Conservation (phyloP, 2,888 invertebrate species). For the Listrodromus nycthemerus region DNA sequence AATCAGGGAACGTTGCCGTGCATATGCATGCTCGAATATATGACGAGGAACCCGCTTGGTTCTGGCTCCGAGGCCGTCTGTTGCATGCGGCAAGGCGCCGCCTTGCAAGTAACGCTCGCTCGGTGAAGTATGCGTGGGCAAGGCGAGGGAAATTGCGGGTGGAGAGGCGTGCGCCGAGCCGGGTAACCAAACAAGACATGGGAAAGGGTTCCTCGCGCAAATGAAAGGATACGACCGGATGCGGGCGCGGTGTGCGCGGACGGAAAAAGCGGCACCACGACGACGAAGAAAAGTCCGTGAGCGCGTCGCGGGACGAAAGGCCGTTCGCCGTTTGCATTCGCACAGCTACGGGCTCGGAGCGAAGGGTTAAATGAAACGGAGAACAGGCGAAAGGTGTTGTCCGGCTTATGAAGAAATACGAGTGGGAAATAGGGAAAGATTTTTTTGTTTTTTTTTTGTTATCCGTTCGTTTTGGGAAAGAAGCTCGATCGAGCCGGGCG, state of each 20-base stretch:
- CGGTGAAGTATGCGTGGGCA: slow-evolving; percentile 30
- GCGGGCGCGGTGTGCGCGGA: slow-evolving; percentile 28
- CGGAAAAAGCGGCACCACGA: slow-evolving; percentile 13
- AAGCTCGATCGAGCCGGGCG: neutral
- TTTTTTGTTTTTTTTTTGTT: slow-evolving; percentile 5
- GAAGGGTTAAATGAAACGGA: slow-evolving; percentile 48
- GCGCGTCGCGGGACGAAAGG: slow-evolving; percentile 24
- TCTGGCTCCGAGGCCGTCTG: slow-evolving; percentile 23
- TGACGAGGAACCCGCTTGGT: slow-evolving; percentile 36
- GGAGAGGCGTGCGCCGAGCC: slow-evolving; percentile 17
- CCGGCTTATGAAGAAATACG: slow-evolving; percentile 38
- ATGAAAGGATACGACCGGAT: slow-evolving; percentile 52
- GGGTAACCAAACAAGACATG: slow-evolving; percentile 42
- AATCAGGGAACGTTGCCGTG: slow-evolving; percentile 63
- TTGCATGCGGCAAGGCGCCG: slow-evolving; percentile 37
- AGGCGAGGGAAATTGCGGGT: slow-evolving; percentile 43
- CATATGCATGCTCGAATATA: slow-evolving; percentile 64
- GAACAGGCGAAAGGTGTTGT: slow-evolving; percentile 10
- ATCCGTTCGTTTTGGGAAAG: neutral
- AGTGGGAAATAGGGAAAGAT: neutral
- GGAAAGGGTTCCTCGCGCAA: slow-evolving; percentile 48
- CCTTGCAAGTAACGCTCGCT: slow-evolving; percentile 13
- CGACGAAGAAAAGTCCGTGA: slow-evolving; percentile 32
- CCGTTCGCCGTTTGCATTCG: slow-evolving; percentile 42
- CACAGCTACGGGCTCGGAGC: slow-evolving; percentile 4